These are phyloP conservation scores for Parochlus steinenii DNA, from an alignment of 2,888 invertebrate species.

Conservation along the genomic window DNA sequence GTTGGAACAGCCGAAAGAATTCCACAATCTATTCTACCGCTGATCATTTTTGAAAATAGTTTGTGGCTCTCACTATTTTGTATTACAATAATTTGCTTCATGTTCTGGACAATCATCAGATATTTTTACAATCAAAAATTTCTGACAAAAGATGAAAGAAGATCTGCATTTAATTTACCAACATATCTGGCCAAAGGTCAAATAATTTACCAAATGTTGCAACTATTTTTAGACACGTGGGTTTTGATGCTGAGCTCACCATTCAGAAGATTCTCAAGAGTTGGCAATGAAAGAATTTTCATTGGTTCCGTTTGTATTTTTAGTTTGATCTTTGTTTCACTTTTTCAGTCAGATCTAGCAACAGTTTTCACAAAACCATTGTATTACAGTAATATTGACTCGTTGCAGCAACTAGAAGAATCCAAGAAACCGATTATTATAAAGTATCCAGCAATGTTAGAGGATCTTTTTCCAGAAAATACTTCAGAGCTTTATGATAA, in stretches of 20 bases:
- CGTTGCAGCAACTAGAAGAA: constrained; percentile 24
- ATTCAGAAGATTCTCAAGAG: constrained; percentile 23
- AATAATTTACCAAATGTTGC: constrained; percentile 11
- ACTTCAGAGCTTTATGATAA: constrained; percentile 22
- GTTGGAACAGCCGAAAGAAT: constrained; percentile 28
- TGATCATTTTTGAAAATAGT: constrained; percentile 23
- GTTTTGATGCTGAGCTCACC: constrained; percentile 26
- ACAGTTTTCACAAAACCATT: constrained; percentile 28
- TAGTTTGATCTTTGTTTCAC: constrained; percentile 27
- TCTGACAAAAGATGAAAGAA: not conserved
- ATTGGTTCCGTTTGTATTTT: constrained; percentile 25
- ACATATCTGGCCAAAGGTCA: constrained; percentile 2
- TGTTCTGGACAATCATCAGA: constrained; percentile 4
- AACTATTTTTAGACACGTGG: constrained; percentile 25
- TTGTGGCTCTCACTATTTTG: constrained; percentile 26
- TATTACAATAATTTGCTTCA: constrained; percentile 10
- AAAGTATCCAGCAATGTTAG: constrained; percentile 27
- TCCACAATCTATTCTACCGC: constrained; percentile 27
- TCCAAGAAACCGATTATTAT: constrained; percentile 24
- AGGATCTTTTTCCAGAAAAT: constrained; percentile 26
- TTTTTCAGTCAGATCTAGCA: constrained; percentile 30
- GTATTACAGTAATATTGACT: constrained; percentile 28
- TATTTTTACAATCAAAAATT: constrained; percentile 4
- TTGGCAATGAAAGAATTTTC: constrained; percentile 26
- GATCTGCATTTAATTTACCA: constrained; percentile 10